phyloP scores from a whole-genome alignment of 2,888 invertebrate genomes.

The Habroteleia sp. region DNA sequence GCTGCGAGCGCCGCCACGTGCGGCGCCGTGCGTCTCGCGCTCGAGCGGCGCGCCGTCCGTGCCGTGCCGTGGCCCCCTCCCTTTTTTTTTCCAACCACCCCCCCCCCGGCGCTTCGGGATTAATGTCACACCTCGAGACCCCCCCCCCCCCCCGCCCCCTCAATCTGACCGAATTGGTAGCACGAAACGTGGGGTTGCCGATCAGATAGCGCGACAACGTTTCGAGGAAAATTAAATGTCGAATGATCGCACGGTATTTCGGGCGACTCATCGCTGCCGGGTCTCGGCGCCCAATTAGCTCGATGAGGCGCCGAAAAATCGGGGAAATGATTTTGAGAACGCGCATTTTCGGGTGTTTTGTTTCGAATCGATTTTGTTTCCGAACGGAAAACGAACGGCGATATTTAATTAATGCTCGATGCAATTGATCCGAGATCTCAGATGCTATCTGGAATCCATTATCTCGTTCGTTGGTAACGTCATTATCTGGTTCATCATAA shows the following conservation, averaged over 20 bases:
- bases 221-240: slow-evolving; percentile 12
- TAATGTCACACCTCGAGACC: too few species aligned
- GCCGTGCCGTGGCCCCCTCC: too few species aligned
- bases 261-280: slow-evolving; percentile 9
- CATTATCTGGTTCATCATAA: slow-evolving; percentile 46
- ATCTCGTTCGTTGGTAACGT: slow-evolving; percentile 42
- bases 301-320: slow-evolving; percentile 17
- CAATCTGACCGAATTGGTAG: slow-evolving; percentile 14
- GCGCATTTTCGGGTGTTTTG: background rate
- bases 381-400: too few species aligned
- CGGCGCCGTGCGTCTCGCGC: too few species aligned
- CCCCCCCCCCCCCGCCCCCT: background rate
- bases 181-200: background rate
- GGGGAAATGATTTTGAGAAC: slow-evolving; percentile 14
- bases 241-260: slow-evolving; percentile 25
- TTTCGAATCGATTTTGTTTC: slow-evolving; percentile 2
- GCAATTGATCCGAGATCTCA: slow-evolving; percentile 15
- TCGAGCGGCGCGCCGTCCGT: too few species aligned
- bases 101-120: too few species aligned
- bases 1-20: too few species aligned
- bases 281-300: slow-evolving; percentile 3
- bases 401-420: slow-evolving; percentile 32
- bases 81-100: too few species aligned
- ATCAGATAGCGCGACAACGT: slow-evolving; percentile 13
- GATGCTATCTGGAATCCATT: slow-evolving; percentile 44